Base-by-base conservation (phyloP, 2,797 vertebrate species). In the Enteromius viviparus region DNA sequence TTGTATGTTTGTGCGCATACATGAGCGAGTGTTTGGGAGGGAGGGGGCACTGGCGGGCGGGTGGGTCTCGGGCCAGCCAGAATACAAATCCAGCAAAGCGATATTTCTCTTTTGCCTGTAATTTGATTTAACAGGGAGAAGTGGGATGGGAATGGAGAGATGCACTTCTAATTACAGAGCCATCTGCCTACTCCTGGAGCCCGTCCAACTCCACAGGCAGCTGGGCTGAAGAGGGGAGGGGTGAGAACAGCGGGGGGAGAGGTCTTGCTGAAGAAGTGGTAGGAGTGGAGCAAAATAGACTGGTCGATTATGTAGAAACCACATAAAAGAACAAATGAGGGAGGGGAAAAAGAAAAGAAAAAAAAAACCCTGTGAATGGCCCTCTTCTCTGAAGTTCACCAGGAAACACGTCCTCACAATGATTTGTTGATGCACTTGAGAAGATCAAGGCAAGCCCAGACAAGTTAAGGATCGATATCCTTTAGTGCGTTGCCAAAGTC, bases 101-200 rank as follows among this genome's bases (percentile, higher is more conserved):
- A 94, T 95, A 96, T 96, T 90, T 92, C 95, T 94, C 93, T 86
- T 87, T 86, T 89, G 87, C 83, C 95, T 96, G 94, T 97, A 96
- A 97, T 95, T 94, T 95, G 96, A 96, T 96, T 96, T 96, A 96
- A 96, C 94, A 90, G 93, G 91, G 91, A 96, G 96, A 96, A 94
- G 94, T 89, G 90, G 93, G 92, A 93, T 91, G 95, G 95, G 95
- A 96, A 95, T 92, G 91, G 94, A 96, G 94, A 89, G 92, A 92
- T 96, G 96, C 94, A 94, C 94, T 93, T 94, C 95, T 94, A 95
- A 96, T 91, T 94, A 96, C 93, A 87, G 90, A 94, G 90, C 97
- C 97, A 97, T 96, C 96, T 97, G 96, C 95, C 94, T 94, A 94
- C 92, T 93, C 92, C 95, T 96, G 96, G 97, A 97, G 89, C 88